These are phyloP conservation scores for Meandrina meandrites DNA, from an alignment of 92 coral and sea anemone species.

Conservation along the genomic window DNA sequence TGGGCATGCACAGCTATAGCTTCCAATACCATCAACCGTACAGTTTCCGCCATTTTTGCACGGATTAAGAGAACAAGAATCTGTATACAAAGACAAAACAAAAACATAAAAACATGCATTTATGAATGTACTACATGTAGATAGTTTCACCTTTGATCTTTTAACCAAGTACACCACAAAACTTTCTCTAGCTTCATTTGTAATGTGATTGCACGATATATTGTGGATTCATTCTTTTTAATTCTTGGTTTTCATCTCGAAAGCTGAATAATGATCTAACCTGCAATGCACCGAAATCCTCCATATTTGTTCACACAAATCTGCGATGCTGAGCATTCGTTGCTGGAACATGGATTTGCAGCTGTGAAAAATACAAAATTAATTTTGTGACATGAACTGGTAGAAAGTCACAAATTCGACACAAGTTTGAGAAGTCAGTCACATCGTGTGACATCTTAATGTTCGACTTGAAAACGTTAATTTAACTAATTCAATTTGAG, in stretches of 20 bases:
- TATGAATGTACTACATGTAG: background rate
- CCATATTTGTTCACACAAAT: constrained; percentile 25
- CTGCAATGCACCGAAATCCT: constrained; percentile 7
- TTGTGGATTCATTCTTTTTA: no score
- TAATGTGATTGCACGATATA: no score
- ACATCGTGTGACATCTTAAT: background rate
- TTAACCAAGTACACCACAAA: background rate
- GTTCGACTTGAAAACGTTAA: background rate
- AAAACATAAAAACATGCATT: background rate
- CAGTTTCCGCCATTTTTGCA: constrained; percentile 42
- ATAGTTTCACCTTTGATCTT: no score
- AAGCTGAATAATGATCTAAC: background rate
- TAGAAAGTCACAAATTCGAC: background rate
- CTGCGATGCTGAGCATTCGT: background rate
- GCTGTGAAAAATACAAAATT: background rate
- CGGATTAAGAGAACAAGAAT: constrained; percentile 14
- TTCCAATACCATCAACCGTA: background rate
- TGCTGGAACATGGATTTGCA: constrained; percentile 21
- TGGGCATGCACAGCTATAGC: constrained; percentile 13
- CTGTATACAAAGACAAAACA: background rate
- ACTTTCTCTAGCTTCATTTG: background rate
- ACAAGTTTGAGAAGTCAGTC: no score
- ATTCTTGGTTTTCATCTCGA: no score
- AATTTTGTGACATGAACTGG: background rate
- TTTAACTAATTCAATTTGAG: background rate